These are phyloP conservation scores for Beris morrisii DNA, from an alignment of 2,888 invertebrate genomes.

Conservation along the genomic window DNA sequence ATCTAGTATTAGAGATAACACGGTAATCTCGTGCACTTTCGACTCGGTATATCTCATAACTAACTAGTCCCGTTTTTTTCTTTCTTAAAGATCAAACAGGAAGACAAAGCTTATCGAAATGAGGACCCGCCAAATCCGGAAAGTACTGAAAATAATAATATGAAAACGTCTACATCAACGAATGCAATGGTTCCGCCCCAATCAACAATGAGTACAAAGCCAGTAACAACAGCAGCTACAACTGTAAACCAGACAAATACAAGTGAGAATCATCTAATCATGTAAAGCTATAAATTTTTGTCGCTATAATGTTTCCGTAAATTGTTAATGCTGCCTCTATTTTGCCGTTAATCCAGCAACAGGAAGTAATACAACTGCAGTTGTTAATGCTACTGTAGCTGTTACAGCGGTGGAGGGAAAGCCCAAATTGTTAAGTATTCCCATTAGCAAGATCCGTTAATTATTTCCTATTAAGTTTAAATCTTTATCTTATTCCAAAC, in stretches of 20 bases:
- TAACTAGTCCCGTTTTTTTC: too few species aligned
- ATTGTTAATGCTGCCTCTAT: constrained; percentile 18
- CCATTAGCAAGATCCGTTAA: constrained; percentile 29
- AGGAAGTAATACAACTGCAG: constrained; percentile 5
- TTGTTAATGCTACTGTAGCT: background rate
- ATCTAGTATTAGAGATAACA: constrained; percentile 6
- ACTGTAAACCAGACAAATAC: constrained; percentile 15
- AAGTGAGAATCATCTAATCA: too few species aligned
- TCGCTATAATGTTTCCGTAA: too few species aligned
- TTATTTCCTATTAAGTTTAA: constrained; percentile 6
- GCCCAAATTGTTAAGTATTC: constrained; percentile 38
- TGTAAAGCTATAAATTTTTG: too few species aligned
- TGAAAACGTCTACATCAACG: too few species aligned
- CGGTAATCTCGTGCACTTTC: background rate
- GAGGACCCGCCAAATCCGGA: too few species aligned
- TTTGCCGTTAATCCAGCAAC: constrained; percentile 4
- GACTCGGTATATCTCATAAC: background rate
- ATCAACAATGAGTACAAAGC: constrained; percentile 1
- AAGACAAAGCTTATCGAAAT: too few species aligned
- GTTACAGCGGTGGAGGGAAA: constrained; percentile 32
- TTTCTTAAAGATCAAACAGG: too few species aligned
- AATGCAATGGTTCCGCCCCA: too few species aligned
- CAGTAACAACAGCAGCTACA: background rate
- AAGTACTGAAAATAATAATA: too few species aligned
- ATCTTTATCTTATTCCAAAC: background rate